A percentile compares a stretch with the other conserved stretches of the same genome.
phyloP scores from a whole-genome alignment of 2,113 vertebrate genomes.

The Casuarius casuarius region DNA sequence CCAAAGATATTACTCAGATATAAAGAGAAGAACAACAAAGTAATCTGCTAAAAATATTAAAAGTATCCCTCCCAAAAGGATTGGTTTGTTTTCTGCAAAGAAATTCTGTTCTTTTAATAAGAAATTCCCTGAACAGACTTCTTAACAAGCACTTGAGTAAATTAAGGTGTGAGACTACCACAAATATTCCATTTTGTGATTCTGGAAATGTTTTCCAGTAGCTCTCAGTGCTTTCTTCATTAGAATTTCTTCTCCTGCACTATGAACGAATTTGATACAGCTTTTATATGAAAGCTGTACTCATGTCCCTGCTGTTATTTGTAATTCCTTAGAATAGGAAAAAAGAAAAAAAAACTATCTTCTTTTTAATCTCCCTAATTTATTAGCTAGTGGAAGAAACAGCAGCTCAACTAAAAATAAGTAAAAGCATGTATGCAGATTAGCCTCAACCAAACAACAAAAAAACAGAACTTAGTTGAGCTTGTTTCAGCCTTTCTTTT shows the following conservation, averaged over 20 bases:
- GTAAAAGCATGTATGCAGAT: neutral
- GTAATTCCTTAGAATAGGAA: neutral
- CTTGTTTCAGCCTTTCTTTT: neutral
- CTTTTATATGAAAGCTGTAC: neutral
- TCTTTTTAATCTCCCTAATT: neutral
- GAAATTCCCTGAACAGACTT: neutral
- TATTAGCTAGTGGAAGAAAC: neutral
- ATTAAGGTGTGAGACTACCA: neutral
- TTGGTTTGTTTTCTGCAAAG: neutral
- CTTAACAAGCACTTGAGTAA: neutral
- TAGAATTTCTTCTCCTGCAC: neutral
- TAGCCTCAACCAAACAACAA: neutral
- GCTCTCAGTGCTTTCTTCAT: neutral
- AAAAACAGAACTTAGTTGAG: rapidly evolving
- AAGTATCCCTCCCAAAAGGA: neutral
- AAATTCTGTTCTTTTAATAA: neutral
- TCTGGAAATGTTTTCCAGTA: neutral
- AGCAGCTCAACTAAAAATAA: neutral
- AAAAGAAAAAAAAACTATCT: neutral
- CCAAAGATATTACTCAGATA: neutral
- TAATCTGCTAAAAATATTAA: neutral
- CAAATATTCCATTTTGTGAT: rapidly evolving
- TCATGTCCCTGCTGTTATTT: neutral
- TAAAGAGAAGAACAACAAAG: neutral
- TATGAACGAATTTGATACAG: neutral